Conservation (phyloP, 1,140 invertebrate genomes). For the Tetramorium simillimum region DNA sequence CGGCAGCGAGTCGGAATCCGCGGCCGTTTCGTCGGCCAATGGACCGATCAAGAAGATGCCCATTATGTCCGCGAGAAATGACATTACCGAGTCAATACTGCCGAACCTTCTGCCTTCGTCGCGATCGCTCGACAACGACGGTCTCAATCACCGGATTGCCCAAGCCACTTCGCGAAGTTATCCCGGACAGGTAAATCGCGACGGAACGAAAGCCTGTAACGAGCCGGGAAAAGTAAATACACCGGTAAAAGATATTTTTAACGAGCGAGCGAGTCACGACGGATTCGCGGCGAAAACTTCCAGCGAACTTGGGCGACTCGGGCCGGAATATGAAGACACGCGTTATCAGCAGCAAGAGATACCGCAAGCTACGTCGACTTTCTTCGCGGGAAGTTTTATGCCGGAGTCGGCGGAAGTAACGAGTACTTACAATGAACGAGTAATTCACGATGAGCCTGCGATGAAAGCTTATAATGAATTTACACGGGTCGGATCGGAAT, state of each 20-base stretch:
- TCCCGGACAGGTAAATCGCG: not conserved
- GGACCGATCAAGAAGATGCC: constrained; percentile 2
- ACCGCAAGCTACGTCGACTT: not conserved
- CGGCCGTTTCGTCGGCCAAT: not conserved
- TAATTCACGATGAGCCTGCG: not conserved
- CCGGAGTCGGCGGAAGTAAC: not conserved
- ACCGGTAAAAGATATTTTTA: not conserved
- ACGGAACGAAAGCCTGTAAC: not conserved
- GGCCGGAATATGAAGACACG: not conserved
- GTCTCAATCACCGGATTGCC: not conserved
- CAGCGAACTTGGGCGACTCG: not conserved
- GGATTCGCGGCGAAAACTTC: not conserved
- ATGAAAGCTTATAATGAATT: not conserved
- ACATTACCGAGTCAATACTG: not conserved
- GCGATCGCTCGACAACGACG: not conserved
- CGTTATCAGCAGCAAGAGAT: not conserved
- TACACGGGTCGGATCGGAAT: not conserved
- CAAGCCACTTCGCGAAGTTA: not conserved
- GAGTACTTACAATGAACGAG: not conserved
- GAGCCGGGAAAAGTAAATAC: not conserved
- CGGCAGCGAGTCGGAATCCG: constrained; percentile 64
- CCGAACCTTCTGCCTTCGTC: constrained; percentile 34
- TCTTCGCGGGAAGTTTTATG: not conserved
- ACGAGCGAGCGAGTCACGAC: not conserved
- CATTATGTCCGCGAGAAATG: not conserved